These are phyloP conservation scores for Sebastes melanostomus DNA, from an alignment of 2,797 vertebrate species.

Conservation along the genomic window DNA sequence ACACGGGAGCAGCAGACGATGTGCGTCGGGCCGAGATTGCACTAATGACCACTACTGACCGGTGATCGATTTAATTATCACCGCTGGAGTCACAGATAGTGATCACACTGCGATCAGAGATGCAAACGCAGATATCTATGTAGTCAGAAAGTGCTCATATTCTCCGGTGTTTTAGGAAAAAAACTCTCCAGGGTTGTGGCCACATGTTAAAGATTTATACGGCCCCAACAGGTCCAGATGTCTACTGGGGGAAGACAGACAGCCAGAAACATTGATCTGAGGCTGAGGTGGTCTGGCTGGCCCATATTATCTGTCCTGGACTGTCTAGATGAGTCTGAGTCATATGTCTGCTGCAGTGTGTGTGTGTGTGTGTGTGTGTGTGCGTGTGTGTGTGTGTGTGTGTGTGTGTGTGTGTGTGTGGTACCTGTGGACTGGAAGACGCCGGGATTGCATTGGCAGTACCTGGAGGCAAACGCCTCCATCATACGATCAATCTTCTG, in stretches of 20 bases:
- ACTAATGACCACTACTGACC: constrained; percentile 59
- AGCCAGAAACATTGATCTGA: constrained; percentile 51
- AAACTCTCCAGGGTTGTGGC: neutral
- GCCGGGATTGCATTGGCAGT: constrained; percentile 96
- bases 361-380: constrained; percentile 11
- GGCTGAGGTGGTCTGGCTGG: constrained; percentile 41
- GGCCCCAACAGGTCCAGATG: constrained; percentile 17
- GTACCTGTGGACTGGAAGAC: constrained; percentile 98
- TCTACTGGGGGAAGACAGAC: constrained; percentile 28
- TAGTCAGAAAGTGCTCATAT: neutral
- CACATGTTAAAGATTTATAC: constrained; percentile 12
- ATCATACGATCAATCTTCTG: constrained; percentile 98
- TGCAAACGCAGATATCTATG: neutral
- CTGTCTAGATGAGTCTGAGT: constrained; percentile 48
- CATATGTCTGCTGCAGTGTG: constrained; percentile 17
- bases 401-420: constrained; percentile 18
- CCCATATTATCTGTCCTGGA: constrained; percentile 31
- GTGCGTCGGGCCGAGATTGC: neutral
- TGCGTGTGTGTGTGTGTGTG: constrained; percentile 17
- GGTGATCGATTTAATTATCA: constrained; percentile 63
- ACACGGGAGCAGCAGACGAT: neutral
- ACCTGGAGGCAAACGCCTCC: constrained; percentile 95
- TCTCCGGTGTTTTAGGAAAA: neutral
- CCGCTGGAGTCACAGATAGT: constrained; percentile 46
- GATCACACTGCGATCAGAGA: constrained; percentile 37